Evolutionary conservation across 2,797 vertebrate genomes (phyloP), one percentile per base, ranked within the genome.

Genomic region (Dryobates pubescens): DNA sequence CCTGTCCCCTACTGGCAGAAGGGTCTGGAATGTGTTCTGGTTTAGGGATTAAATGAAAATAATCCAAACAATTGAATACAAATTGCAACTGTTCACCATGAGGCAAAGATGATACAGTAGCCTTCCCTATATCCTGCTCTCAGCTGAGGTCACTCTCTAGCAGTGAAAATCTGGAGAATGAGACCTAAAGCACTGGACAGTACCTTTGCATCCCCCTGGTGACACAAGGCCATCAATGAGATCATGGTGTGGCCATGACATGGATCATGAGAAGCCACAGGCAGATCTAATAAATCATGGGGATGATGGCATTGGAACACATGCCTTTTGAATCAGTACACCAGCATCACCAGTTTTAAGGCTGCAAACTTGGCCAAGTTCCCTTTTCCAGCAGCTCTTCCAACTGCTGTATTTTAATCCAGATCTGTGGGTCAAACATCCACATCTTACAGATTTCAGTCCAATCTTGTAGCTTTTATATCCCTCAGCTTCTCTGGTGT

Each of bases 31-130:
- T 67, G 7, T 64, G 18, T 65, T 88, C 47, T 78, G 18, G 26
- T 86, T 82, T 69, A 65, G 23, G 80, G 54, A 65, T 77, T 10
- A 80, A 92, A 84, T 73, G 63, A 73, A 90, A 90, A 38, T 70
- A 70, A 54, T n/a, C 5, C 10, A 68, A 14, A n/a, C n/a, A n/a
- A n/a, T n/a, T n/a, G n/a, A n/a, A n/a, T n/a, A n/a, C n/a, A n/a
- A n/a, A n/a, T n/a, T n/a, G n/a, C 22, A 82, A 29, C 38, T 61
- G 11, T 58, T 74, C 32, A 45, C 24, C 27, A 82, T 22, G 45
- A 65, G 62, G 34, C 24, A 68, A 74, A 86, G 32, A 62, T 77
- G 32, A 62, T 77, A 30, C 7, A 38, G 8, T 13, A 51, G 13
- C 29, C 29, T 82, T 58, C 14, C 16, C 63, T 76, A 20, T 32